Evolutionary conservation across 2,113 vertebrate genomes (phyloP), one percentile per base, ranked within the genome.

Genomic region (Platysteira castanea): DNA sequence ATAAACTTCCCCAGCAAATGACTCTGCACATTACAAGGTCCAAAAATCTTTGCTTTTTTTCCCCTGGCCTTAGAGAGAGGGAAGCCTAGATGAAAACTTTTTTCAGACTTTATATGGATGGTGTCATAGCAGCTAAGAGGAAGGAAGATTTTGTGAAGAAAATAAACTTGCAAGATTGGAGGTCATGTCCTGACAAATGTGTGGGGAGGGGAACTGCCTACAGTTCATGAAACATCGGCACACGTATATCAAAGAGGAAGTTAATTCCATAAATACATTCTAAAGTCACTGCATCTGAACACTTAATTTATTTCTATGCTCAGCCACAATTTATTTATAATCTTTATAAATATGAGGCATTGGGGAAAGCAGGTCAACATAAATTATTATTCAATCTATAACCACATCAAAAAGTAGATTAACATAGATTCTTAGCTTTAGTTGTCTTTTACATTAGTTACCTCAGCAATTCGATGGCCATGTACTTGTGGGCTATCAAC

Each of bases 281-380:
- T 63, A 13, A 92, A 96, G 56, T 84, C 68, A 67, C 60, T 86
- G 19, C 42, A 30, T 67, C 64, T 44, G 49, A 95, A 77, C 83
- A 77, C 35, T 93, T 89, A 86, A 84, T 94, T 95, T 94, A 83
- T 33, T 92, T 88, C 61, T 27, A 6, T 39, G 41, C 49, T 86
- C 71, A 83, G 76, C n/a, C 68, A 90, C 79, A 67, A 80, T 74
- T 94, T 80, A 90, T 93, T 92, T 93, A 89, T 85, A 81, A 80
- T 54, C 83, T 84, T 86, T 74, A 93, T 60, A 87, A 94, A 90
- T 87, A 88, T 10, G 46, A 87, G 30, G 50, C 65, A 75, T 37
- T 89, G 64, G 78, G 46, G 92, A 90, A 88, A 95, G 46, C 59
- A 82, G 70, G 57, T 85, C 60, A 90, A 35, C 56, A 52, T 80